A percentile compares a stretch with the other conserved stretches of the same genome.
These are phyloP conservation scores for Chrysolina americana DNA, from an alignment of 2,888 invertebrate species.

Conservation along the genomic window DNA sequence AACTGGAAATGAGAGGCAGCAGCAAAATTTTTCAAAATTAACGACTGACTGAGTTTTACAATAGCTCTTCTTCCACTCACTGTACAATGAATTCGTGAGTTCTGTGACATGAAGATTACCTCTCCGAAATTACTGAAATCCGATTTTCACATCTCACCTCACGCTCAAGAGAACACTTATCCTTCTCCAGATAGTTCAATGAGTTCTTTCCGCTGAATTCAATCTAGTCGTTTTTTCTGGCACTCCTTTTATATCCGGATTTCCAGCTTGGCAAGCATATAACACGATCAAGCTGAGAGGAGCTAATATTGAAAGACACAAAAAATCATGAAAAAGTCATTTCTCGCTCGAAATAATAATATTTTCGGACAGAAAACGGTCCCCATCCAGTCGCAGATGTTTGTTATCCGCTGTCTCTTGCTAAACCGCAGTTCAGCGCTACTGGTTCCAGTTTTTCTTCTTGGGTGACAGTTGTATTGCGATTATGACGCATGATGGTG, in stretches of 20 bases:
- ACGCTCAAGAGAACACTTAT: constrained; percentile 25
- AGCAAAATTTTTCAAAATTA: no score
- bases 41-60: no score
- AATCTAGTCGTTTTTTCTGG: constrained; percentile 30
- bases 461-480: constrained; percentile 9
- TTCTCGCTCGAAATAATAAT: constrained; percentile 27
- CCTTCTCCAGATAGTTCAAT: constrained; percentile 17
- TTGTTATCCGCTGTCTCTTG: constrained; percentile 24
- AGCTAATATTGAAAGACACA: constrained; percentile 26
- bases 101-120: constrained; percentile 4
- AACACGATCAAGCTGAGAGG: constrained; percentile 22
- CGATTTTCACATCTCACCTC: constrained; percentile 24
- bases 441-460: constrained; percentile 2
- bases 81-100: no score
- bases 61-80: no score
- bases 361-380: constrained; percentile 24
- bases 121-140: constrained; percentile 8
- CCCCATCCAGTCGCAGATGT: constrained; percentile 26
- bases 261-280: constrained; percentile 32
- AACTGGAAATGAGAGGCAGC: no score
- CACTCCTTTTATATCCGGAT: constrained; percentile 20
- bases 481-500: constrained; percentile 4
- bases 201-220: constrained; percentile 25
- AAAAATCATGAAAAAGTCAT: constrained; percentile 29
- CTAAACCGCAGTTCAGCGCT: constrained; percentile 14